Evolutionary conservation across 2,113 vertebrate species (phyloP).

Genomic region (Spermophilus dauricus): DNA sequence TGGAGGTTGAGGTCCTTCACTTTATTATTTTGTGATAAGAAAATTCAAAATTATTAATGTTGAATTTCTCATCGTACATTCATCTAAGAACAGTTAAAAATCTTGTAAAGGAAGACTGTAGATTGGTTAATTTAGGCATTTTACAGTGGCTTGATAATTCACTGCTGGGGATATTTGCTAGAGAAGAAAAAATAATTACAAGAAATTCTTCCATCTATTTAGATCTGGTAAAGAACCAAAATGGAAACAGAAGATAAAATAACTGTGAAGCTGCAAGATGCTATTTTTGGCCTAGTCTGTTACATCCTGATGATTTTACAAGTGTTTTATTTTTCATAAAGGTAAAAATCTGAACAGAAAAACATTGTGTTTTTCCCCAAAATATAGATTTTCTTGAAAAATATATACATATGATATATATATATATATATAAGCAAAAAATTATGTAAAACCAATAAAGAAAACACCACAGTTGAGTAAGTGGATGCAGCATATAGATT

Average conservation of each 20-base stretch:
- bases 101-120: constrained; percentile 59
- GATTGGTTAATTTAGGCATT: constrained; percentile 52
- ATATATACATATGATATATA: constrained; percentile 84
- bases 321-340: constrained; percentile 75
- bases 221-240: constrained; percentile 51
- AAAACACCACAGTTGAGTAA: constrained; percentile 66
- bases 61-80: constrained; percentile 86
- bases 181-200: constrained; percentile 49
- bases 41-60: constrained; percentile 80
- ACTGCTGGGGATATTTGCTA: constrained; percentile 39
- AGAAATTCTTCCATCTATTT: constrained; percentile 48
- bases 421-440: constrained; percentile 84
- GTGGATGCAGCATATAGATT: constrained; percentile 68
- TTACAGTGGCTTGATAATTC: constrained; percentile 43
- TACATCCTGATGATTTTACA: background rate
- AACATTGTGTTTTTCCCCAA: constrained; percentile 84
- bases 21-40: constrained; percentile 83
- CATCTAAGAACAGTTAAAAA: constrained; percentile 78
- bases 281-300: accelerated
- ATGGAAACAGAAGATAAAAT: background rate
- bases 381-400: constrained; percentile 89
- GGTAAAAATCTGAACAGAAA: constrained; percentile 73
- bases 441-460: constrained; percentile 76
- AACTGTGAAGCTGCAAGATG: background rate
- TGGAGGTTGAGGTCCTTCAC: constrained; percentile 74